Base-by-base conservation (phyloP, 2,888 invertebrate species). In the Andrena trimmerana region DNA sequence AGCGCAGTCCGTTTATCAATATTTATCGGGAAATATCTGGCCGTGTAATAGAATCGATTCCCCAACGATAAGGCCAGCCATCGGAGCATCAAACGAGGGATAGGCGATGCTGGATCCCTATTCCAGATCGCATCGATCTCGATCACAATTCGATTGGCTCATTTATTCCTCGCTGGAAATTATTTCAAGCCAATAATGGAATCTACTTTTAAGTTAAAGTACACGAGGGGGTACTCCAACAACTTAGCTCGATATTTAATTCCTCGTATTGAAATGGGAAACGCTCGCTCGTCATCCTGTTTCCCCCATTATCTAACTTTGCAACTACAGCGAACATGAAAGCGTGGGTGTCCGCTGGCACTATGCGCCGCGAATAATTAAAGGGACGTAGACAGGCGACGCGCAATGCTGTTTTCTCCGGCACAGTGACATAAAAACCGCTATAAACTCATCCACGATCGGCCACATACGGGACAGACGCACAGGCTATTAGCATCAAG, bases 11-110 rank as follows among this genome's bases (percentile, higher is more conserved):
- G 63, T 75, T 83, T 79, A 79, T 83, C 74, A 74, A 75, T 76
- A 84, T 71, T 68, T 83, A 82, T 83, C 79, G 65, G 50, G 20
- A 74, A 78, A 69, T 71, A 78, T 74, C 68, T 63, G 57, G 48
- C 67, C 59, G 54, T 27, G 54, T 66, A 70, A 78, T 78, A 69
- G 73, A 54, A 81, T 83, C 54, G 81, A 52, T 63, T 20, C 7
- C n/a, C n/a, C 7, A 59, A 2, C 20, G 54, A 77, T 42, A 68
- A 67, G 36, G 13, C 27, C 48, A 6, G n/a, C 50, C 20, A 13
- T 68, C 31, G 16, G 7, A 54, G 54, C 62, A 72, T 54, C 62
- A 54, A 54, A 42, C 8, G 27, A 27, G 7, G 7, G 29, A 66
- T 36, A 24, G 5, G 42, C 42, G 42, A 42, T 10, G 33, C 77